A percentile compares a stretch with the other conserved stretches of the same genome.
phyloP scores from a whole-genome alignment of 2,888 invertebrate genomes.

The Tinea pellionella region DNA sequence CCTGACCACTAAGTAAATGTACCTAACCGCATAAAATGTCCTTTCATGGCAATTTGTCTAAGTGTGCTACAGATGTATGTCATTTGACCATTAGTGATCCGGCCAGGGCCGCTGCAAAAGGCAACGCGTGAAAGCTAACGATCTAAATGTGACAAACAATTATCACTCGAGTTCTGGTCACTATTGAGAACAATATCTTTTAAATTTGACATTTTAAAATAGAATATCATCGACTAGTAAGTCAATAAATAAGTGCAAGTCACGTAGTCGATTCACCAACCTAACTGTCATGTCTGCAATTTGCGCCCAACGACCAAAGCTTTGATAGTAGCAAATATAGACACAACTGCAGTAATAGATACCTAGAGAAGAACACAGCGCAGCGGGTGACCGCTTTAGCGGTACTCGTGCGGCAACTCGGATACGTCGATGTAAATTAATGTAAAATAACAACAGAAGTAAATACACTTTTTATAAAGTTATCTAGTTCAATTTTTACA shows the following conservation, averaged over 20 bases:
- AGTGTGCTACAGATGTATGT: conserved; percentile 38
- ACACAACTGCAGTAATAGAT: conserved; percentile 8
- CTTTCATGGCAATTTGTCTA: conserved; percentile 15
- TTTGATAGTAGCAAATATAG: conserved; percentile 6
- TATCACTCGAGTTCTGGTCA: conserved; percentile 21
- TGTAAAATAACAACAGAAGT: neutral
- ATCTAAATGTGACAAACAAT: conserved; percentile 19
- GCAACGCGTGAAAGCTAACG: conserved; percentile 22
- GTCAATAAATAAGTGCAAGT: conserved; percentile 23
- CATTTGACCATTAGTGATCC: conserved; percentile 39
- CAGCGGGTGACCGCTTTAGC: conserved; percentile 11
- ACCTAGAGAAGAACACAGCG: conserved; percentile 4
- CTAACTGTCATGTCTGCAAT: conserved; percentile 13
- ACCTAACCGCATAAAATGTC: neutral
- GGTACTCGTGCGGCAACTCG: conserved; percentile 11
- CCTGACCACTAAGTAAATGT: neutral
- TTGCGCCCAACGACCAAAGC: conserved; percentile 11
- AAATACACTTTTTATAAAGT: neutral
- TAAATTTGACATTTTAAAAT: neutral
- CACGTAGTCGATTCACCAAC: conserved; percentile 21
- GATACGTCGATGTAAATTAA: neutral
- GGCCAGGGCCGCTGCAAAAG: conserved; percentile 26
- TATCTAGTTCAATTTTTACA: too few relatives aligned
- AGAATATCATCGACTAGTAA: neutral
- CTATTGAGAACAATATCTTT: neutral